Percentiles rank a stretch among this genome's conserved stretches.
phyloP scores from a whole-genome alignment of 2,113 vertebrate species.

The Podarcis raffonei region DNA sequence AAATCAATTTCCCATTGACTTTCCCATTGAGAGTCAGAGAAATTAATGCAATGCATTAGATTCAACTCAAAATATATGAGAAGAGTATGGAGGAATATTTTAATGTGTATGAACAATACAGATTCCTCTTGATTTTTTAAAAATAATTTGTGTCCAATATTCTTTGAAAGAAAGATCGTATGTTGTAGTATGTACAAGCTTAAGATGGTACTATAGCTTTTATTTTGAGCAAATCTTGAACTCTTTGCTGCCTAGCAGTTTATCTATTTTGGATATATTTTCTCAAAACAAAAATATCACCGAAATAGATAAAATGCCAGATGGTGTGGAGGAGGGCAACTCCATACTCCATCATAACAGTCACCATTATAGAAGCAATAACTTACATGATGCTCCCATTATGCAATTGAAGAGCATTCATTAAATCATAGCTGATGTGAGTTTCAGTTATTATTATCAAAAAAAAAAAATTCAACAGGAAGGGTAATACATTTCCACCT shows the following conservation, averaged over 20 bases:
- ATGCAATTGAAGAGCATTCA: not conserved
- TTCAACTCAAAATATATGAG: not conserved
- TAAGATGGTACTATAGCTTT: not conserved
- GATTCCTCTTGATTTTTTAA: not conserved
- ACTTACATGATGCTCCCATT: not conserved
- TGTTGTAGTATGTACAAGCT: not conserved
- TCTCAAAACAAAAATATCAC: not conserved
- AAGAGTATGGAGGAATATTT: not conserved
- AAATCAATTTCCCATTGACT: not conserved
- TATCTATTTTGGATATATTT: not conserved
- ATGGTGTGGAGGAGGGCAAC: not conserved
- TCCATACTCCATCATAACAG: not conserved
- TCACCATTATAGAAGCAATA: not conserved
- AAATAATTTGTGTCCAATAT: not conserved
- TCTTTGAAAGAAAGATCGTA: not conserved
- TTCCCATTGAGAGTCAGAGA: constrained; percentile 11
- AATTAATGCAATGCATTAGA: not conserved
- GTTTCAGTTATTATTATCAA: not conserved
- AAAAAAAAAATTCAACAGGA: too few relatives aligned
- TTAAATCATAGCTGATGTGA: not conserved
- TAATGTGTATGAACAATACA: not conserved
- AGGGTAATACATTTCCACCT: not conserved
- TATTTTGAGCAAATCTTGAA: not conserved
- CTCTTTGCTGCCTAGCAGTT: not conserved
- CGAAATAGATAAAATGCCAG: not conserved